Conservation (phyloP, 2,113 vertebrate species). For the Eurypyga helias region DNA sequence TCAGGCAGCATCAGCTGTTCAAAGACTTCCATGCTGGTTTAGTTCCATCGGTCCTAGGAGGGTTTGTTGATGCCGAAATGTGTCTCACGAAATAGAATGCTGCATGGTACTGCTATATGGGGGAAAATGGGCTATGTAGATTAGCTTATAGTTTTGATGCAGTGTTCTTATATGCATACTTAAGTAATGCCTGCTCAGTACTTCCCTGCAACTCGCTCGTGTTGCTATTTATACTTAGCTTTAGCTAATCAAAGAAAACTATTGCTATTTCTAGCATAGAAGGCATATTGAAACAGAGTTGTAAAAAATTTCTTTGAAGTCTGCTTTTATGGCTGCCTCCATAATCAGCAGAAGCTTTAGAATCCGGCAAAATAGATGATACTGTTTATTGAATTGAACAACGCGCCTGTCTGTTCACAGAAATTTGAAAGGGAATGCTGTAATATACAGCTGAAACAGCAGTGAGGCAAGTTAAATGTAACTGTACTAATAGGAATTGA, state of each 20-base stretch:
- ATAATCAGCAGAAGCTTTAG: background rate
- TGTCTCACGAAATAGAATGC: background rate
- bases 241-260: conserved; percentile 32
- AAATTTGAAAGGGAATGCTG: background rate
- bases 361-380: background rate
- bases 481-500: background rate
- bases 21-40: background rate
- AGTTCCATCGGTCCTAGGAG: background rate
- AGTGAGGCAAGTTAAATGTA: background rate
- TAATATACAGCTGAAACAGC: background rate
- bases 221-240: conserved; percentile 45
- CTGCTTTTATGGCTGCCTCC: background rate
- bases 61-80: background rate
- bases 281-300: background rate
- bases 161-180: background rate
- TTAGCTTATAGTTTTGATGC: background rate
- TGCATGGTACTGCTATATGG: background rate
- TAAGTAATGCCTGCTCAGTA: background rate
- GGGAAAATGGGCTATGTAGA: background rate
- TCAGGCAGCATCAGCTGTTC: background rate
- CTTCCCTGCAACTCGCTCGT: background rate
- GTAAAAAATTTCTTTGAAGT: conserved; percentile 25
- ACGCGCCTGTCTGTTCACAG: background rate
- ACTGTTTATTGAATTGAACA: background rate
- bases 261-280: conserved; percentile 30